These are phyloP conservation scores for Kradibia gibbosae DNA, from an alignment of 1,140 invertebrate species.

Conservation along the genomic window DNA sequence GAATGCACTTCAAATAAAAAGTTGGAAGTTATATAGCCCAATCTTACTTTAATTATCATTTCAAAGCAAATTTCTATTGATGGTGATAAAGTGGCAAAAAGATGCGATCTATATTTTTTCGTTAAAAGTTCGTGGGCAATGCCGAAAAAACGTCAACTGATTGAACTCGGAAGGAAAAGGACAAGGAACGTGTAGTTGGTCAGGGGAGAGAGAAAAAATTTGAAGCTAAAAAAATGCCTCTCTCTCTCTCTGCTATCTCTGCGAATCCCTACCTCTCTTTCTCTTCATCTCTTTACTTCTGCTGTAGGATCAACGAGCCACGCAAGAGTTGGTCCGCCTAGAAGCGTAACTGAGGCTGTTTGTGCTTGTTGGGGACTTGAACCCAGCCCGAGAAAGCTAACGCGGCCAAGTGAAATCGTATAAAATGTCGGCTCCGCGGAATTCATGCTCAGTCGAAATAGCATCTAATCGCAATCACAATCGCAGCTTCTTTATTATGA, in stretches of 20 bases:
- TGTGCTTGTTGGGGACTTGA: constrained; percentile 23
- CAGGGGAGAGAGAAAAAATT: constrained; percentile 20
- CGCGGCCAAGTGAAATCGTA: constrained; percentile 60
- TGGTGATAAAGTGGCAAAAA: not conserved
- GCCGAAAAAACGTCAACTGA: not conserved
- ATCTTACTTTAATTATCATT: not conserved
- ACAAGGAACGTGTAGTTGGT: not conserved
- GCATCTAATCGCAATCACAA: not conserved
- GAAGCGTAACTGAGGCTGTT: constrained; percentile 36
- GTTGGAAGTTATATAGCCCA: not conserved
- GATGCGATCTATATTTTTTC: constrained; percentile 5
- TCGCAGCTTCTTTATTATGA: constrained; percentile 12
- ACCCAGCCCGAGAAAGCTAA: constrained; percentile 60
- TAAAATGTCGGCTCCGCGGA: constrained; percentile 58
- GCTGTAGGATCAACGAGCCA: not conserved
- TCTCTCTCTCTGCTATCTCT: not conserved
- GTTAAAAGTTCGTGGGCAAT: not conserved
- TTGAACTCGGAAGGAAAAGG: constrained; percentile 43
- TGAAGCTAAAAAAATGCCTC: constrained; percentile 21
- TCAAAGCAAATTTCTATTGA: not conserved
- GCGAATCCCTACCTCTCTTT: not conserved
- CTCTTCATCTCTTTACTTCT: too few species aligned
- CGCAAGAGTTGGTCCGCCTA: constrained; percentile 32
- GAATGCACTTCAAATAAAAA: constrained; percentile 2
- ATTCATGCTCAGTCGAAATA: constrained; percentile 52